phyloP scores from a whole-genome alignment of 2,113 vertebrate genomes.

The Cyprinus carpio region DNA sequence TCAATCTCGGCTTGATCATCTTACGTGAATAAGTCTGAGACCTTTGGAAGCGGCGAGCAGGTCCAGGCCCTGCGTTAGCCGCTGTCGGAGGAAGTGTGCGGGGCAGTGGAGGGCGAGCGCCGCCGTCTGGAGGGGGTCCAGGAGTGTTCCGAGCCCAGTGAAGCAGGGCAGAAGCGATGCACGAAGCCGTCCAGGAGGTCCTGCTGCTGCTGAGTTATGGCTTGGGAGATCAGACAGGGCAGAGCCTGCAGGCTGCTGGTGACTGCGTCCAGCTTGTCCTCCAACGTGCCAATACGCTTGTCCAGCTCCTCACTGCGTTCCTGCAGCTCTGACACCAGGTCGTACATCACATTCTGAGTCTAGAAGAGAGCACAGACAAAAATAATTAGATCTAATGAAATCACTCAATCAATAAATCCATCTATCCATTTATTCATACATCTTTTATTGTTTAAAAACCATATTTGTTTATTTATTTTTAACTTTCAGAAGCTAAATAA shows the following conservation, averaged over 20 bases:
- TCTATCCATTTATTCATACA: neutral
- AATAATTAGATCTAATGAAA: neutral
- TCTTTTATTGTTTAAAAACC: neutral
- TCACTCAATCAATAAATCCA: neutral
- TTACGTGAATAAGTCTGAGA: conserved; percentile 29
- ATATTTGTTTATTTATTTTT: neutral
- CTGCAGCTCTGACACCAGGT: conserved; percentile 92
- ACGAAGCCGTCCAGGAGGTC: conserved; percentile 80
- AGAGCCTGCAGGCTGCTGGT: conserved; percentile 86
- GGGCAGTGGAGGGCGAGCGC: conserved; percentile 82
- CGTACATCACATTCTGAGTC: conserved; percentile 93
- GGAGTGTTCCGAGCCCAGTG: conserved; percentile 77
- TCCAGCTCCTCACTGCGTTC: conserved; percentile 92
- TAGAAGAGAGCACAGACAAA: conserved; percentile 56
- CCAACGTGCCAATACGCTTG: conserved; percentile 87
- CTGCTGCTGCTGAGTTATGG: conserved; percentile 85
- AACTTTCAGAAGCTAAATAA: too few relatives aligned
- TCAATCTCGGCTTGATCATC: conserved; percentile 25
- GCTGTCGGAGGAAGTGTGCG: conserved; percentile 86
- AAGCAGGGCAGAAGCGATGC: conserved; percentile 75
- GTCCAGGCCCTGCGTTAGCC: conserved; percentile 70
- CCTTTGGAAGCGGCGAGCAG: conserved; percentile 2
- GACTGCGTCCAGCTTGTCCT: conserved; percentile 88
- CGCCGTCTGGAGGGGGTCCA: conserved; percentile 77
- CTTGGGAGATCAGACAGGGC: conserved; percentile 87